Conservation (phyloP, 2,888 invertebrate species). For the Drosophila infuscata region DNA sequence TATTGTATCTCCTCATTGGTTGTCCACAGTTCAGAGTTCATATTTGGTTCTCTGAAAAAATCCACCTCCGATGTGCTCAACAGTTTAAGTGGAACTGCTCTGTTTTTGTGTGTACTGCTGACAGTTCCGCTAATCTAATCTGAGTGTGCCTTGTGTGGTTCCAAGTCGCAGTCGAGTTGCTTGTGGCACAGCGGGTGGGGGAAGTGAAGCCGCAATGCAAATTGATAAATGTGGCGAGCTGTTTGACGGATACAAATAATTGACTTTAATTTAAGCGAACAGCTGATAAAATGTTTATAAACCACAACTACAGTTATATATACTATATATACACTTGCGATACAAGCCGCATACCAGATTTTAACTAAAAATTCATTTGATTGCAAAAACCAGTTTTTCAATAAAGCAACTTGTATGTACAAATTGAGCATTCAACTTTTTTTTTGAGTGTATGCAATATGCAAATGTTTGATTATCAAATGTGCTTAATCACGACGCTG, state of each 20-base stretch:
- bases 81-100: conserved; percentile 50
- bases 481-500: neutral
- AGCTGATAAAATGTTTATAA: conserved; percentile 16
- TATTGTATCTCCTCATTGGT: conserved; percentile 88
- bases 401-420: neutral
- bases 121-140: conserved; percentile 47
- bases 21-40: conserved; percentile 81
- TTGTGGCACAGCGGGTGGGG: neutral
- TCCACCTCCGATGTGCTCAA: conserved; percentile 38
- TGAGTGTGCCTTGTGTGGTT: conserved; percentile 1
- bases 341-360: conserved; percentile 11
- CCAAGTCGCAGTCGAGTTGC: conserved; percentile 10
- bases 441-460: neutral
- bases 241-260: conserved; percentile 62
- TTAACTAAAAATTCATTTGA: neutral
- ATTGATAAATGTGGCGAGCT: conserved; percentile 18
- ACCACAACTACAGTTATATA: neutral
- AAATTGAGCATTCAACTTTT: too few species aligned
- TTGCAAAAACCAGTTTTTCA: conserved; percentile 12
- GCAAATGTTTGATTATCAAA: neutral
- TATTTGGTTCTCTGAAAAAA: conserved; percentile 4
- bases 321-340: neutral
- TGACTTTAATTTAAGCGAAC: conserved; percentile 43
- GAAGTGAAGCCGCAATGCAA: conserved; percentile 4
- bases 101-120: conserved; percentile 11